These are phyloP conservation scores for Popillia japonica DNA, from an alignment of 1,140 invertebrate species.

Conservation along the genomic window DNA sequence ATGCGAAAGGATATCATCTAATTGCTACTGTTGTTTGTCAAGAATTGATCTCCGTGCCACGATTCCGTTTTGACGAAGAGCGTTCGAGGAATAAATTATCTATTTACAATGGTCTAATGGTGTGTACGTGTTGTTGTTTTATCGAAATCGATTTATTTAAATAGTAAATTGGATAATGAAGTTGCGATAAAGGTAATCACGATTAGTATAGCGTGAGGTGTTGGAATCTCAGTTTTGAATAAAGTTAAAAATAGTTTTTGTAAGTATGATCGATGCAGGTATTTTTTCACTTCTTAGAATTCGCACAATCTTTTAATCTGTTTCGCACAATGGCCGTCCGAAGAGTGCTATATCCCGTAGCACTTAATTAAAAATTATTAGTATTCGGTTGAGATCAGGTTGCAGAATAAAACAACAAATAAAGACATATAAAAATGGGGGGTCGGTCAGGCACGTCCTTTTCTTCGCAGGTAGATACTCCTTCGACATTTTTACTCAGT, in stretches of 20 bases:
- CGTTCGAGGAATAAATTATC: neutral
- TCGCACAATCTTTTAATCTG: neutral
- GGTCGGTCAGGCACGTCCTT: neutral
- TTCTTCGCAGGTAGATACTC: neutral
- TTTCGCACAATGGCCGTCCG: neutral
- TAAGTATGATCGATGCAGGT: no score
- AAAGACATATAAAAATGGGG: neutral
- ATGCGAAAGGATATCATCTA: neutral
- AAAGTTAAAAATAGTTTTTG: neutral
- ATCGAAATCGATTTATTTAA: neutral
- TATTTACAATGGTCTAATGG: neutral
- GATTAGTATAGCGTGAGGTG: neutral
- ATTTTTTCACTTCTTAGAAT: neutral
- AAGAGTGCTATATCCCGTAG: conserved; percentile 3
- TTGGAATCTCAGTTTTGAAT: neutral
- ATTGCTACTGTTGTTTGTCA: conserved; percentile 5
- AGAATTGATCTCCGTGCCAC: neutral
- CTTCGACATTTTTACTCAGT: neutral
- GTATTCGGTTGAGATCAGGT: conserved; percentile 4
- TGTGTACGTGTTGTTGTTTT: neutral
- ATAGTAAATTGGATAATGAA: no score
- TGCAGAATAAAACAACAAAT: neutral
- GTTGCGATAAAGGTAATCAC: no score
- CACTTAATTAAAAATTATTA: conserved; percentile 7
- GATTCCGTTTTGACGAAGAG: conserved; percentile 4